phyloP scores from a whole-genome alignment of 2,888 invertebrate genomes.

The Neoaliturus tenellus region DNA sequence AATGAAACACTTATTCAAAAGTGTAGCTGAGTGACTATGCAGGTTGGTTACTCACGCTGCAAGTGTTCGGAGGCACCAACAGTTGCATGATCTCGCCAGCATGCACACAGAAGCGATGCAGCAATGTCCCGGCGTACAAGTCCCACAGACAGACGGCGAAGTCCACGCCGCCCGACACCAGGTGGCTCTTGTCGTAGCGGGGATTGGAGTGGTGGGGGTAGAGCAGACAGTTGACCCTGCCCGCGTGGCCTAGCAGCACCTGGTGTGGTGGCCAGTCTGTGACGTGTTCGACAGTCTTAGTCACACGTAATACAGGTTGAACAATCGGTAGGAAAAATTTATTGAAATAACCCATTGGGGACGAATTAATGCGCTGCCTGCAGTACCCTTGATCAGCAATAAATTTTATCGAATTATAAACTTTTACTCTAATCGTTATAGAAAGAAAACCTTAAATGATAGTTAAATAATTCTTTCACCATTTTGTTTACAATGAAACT shows the following conservation, averaged over 20 bases:
- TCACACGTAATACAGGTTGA: no score
- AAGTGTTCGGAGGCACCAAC: constrained; percentile 94
- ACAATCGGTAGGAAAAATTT: no score
- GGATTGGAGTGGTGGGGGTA: constrained; percentile 95
- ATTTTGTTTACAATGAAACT: no score
- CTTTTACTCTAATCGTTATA: no score
- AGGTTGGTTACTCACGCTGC: constrained; percentile 87
- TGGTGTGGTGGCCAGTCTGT: constrained; percentile 94
- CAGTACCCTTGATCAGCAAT: no score
- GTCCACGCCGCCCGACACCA: constrained; percentile 98
- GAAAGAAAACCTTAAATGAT: no score
- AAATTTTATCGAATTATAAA: no score
- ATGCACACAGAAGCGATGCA: constrained; percentile 98
- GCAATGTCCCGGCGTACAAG: constrained; percentile 88
- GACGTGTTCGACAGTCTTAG: constrained; percentile 37
- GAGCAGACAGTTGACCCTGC: constrained; percentile 94
- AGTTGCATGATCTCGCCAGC: constrained; percentile 98
- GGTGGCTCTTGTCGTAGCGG: constrained; percentile 90
- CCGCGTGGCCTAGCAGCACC: constrained; percentile 91
- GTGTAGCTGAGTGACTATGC: no score
- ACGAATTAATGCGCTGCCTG: no score
- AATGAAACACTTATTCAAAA: no score
- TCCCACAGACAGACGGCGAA: constrained; percentile 99
- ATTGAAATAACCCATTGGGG: no score
- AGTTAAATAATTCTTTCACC: no score